Evolutionary conservation across 2,113 vertebrate species (phyloP).

Genomic region (Heterotis niloticus): DNA sequence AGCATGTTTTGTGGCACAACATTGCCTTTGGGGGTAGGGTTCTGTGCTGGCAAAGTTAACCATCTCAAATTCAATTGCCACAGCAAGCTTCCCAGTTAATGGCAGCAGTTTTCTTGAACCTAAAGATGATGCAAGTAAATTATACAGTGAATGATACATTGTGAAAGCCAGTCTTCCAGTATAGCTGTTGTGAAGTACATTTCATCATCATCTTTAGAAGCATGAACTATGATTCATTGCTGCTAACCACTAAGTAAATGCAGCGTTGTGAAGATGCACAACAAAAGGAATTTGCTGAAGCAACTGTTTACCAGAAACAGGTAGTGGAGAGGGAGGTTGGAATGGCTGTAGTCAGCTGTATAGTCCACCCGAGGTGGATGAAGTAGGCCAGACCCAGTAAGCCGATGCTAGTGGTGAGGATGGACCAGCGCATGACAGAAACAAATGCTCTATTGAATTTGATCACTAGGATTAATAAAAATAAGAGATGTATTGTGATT

Average conservation of each 20-base stretch:
- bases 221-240: too few species aligned
- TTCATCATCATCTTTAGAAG: too few species aligned
- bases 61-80: slow-evolving; percentile 39
- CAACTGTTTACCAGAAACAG: slow-evolving; percentile 27
- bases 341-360: slow-evolving; percentile 20
- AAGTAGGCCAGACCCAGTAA: slow-evolving; percentile 32
- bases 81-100: slow-evolving; percentile 1
- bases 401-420: slow-evolving; percentile 24
- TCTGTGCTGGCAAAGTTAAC: slow-evolving; percentile 46
- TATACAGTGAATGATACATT: too few species aligned
- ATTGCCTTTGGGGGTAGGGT: slow-evolving; percentile 34
- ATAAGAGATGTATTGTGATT: too few species aligned
- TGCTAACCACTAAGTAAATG: too few species aligned
- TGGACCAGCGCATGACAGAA: slow-evolving; percentile 17
- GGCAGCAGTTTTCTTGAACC: too few species aligned
- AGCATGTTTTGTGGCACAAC: too few species aligned
- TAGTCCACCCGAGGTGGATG: slow-evolving; percentile 25
- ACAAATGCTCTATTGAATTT: slow-evolving; percentile 27
- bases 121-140: too few species aligned
- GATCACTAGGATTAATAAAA: slow-evolving; percentile 26
- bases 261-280: too few species aligned
- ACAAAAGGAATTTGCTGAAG: too few species aligned
- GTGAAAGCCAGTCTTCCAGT: too few species aligned
- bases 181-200: too few species aligned
- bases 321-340: slow-evolving; percentile 29